These are phyloP conservation scores for Drosophila parabipectinata DNA, from an alignment of 1,140 invertebrate genomes.

Conservation along the genomic window DNA sequence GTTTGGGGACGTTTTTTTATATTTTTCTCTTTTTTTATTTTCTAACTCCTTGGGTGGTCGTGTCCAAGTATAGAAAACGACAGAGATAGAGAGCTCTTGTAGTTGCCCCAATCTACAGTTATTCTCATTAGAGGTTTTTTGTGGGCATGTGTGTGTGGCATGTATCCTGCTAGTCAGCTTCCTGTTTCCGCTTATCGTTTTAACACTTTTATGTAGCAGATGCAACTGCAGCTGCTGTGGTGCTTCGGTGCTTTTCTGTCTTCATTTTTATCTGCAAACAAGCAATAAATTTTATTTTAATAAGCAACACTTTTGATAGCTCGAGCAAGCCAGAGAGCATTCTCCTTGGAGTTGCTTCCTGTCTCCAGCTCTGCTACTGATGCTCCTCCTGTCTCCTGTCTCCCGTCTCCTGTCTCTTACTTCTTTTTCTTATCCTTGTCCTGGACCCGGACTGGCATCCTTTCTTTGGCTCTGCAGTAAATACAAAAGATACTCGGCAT, in stretches of 20 bases:
- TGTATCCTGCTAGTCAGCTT: slow-evolving; percentile 13
- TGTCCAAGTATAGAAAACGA: slow-evolving; percentile 26
- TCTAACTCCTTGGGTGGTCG: slow-evolving; percentile 3
- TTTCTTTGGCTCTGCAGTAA: slow-evolving; percentile 53
- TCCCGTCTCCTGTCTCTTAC: no score
- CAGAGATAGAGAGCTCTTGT: neutral
- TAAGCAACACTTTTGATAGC: slow-evolving; percentile 80
- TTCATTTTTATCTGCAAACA: slow-evolving; percentile 80
- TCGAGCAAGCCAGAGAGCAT: slow-evolving; percentile 13
- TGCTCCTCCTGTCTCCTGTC: no score
- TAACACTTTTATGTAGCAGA: slow-evolving; percentile 65
- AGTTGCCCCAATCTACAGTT: neutral
- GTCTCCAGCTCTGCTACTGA: neutral
- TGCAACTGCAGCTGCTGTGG: slow-evolving; percentile 16
- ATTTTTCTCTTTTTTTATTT: neutral
- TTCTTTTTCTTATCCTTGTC: neutral
- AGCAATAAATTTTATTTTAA: slow-evolving; percentile 82
- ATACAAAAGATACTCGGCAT: slow-evolving; percentile 72
- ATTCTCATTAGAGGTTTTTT: neutral
- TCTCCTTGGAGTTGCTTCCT: neutral
- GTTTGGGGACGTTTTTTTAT: slow-evolving; percentile 11
- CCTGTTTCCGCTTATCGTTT: slow-evolving; percentile 70
- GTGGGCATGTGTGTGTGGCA: neutral
- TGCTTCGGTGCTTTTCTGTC: slow-evolving; percentile 36
- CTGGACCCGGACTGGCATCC: slow-evolving; percentile 9